Evolutionary conservation across 2,888 invertebrate species (phyloP).

Genomic region (Nebria salina): DNA sequence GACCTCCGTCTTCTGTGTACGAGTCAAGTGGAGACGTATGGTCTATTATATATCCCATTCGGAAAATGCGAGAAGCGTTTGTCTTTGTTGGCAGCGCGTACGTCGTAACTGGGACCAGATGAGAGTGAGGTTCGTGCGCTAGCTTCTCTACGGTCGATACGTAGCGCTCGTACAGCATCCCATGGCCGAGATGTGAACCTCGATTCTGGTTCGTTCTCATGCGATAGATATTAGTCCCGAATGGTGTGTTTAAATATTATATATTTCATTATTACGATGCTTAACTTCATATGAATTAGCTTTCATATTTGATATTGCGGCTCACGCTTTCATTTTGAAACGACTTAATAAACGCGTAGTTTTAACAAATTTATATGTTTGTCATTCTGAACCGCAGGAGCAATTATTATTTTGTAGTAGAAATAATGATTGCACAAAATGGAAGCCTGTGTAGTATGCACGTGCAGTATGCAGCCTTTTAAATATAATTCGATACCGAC

Average conservation of each 20-base stretch:
- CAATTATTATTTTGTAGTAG: no score
- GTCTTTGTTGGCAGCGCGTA: slow-evolving; percentile 28
- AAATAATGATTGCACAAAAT: no score
- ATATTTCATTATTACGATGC: neutral
- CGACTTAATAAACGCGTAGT: neutral
- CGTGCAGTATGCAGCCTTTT: no score
- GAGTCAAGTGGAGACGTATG: neutral
- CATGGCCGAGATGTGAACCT: neutral
- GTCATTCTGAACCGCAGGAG: neutral
- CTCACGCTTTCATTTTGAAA: neutral
- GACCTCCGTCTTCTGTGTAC: slow-evolving; percentile 11
- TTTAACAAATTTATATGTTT: neutral
- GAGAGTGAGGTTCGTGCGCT: neutral
- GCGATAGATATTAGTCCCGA: neutral
- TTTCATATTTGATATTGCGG: neutral
- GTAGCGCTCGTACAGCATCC: neutral
- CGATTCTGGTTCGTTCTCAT: neutral
- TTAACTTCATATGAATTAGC: neutral
- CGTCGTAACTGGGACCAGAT: neutral
- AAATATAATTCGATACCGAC: no score
- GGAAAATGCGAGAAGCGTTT: neutral
- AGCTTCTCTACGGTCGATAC: slow-evolving; percentile 3
- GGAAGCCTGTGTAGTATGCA: no score
- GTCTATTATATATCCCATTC: neutral
- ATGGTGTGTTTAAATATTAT: slow-evolving; percentile 1